A percentile compares a stretch with the other conserved stretches of the same genome.
phyloP scores from a whole-genome alignment of 1,140 invertebrate species.

The Cataglyphis hispanica region DNA sequence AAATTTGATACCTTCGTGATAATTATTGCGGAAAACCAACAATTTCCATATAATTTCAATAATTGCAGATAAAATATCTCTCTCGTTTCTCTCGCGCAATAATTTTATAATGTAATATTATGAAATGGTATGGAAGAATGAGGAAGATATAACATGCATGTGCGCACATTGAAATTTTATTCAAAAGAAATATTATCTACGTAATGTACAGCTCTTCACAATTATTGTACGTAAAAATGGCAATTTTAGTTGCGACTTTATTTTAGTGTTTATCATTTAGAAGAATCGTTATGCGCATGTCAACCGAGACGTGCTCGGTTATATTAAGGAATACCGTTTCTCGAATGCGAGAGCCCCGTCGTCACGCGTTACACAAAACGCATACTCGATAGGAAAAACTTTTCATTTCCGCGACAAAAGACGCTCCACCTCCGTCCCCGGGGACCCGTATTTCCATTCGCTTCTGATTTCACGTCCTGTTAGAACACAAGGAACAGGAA shows the following conservation, averaged over 20 bases:
- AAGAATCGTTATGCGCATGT: not conserved
- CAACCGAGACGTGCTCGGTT: too few species aligned
- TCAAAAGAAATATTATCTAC: not conserved
- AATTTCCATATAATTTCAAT: conserved; percentile 55
- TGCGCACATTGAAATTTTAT: not conserved
- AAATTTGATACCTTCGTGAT: conserved; percentile 44
- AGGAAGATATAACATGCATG: not conserved
- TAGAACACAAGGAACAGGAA: conserved; percentile 70
- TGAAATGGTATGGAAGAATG: not conserved
- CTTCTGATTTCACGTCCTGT: conserved; percentile 73
- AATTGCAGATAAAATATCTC: conserved; percentile 49
- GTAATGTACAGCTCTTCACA: not conserved
- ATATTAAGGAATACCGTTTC: not conserved
- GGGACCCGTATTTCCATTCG: conserved; percentile 72
- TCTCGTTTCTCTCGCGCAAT: not conserved
- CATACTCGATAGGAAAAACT: conserved; percentile 74
- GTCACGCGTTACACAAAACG: conserved; percentile 50
- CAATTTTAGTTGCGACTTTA: not conserved
- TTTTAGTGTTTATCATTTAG: not conserved
- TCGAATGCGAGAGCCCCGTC: conserved; percentile 9
- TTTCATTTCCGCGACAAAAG: conserved; percentile 74
- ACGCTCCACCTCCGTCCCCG: conserved; percentile 45
- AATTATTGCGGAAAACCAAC: conserved; percentile 55
- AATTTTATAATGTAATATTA: conserved; percentile 20
- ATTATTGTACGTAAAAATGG: not conserved